Evolutionary conservation across 30 jellyfish, hydroid and myxozoan genomes (phyloP).

Genomic region (Chironex yamaguchii): DNA sequence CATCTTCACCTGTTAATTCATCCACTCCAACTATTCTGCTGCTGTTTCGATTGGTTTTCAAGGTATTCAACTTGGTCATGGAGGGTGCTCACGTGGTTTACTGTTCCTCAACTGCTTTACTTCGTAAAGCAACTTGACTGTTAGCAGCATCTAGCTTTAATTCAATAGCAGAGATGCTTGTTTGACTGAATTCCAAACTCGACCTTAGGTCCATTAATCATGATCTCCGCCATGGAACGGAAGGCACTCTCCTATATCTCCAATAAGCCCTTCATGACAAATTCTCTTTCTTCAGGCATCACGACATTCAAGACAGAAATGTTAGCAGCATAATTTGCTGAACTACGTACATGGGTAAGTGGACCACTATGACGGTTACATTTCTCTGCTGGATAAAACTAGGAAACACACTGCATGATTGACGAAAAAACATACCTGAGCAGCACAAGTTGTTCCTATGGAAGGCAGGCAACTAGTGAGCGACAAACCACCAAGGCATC

Average conservation of each 20-base stretch:
- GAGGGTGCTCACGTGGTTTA: not conserved
- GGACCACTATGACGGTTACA: too few relatives aligned
- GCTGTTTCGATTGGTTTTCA: conserved; percentile 5
- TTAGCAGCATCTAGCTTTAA: too few relatives aligned
- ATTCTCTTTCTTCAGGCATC: conserved; percentile 8
- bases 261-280: not conserved
- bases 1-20: not conserved
- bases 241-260: too few relatives aligned
- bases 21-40: conserved; percentile 4
- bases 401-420: too few relatives aligned
- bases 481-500: conserved; percentile 65
- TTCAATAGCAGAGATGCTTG: too few relatives aligned
- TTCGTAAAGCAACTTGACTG: not conserved
- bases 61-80: conserved; percentile 10
- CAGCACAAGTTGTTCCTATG: not conserved
- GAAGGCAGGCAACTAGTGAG: conserved; percentile 86
- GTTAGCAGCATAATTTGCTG: too few relatives aligned
- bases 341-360: too few relatives aligned
- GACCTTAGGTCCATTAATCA: too few relatives aligned
- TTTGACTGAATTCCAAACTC: too few relatives aligned
- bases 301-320: too few relatives aligned
- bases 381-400: too few relatives aligned
- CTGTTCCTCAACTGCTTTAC: conserved; percentile 16
- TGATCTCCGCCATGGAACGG: too few relatives aligned
- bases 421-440: conserved; percentile 34